Percentiles rank a stretch among this genome's conserved stretches.
phyloP scores from a whole-genome alignment of 2,797 vertebrate genomes.

The Gobio occitaniae region DNA sequence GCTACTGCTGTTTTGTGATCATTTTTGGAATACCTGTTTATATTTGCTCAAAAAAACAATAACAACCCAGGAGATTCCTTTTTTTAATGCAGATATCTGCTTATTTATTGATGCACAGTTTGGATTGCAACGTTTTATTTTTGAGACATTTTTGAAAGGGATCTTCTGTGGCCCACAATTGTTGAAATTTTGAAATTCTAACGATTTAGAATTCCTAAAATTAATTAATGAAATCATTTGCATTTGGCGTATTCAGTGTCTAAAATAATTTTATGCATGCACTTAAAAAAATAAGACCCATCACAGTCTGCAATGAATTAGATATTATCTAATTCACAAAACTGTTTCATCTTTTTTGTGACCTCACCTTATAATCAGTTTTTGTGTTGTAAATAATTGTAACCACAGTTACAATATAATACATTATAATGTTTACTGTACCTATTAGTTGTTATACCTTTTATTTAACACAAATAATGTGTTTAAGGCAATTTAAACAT shows the following conservation, averaged over 20 bases:
- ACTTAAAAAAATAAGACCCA: background rate
- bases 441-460: background rate
- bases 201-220: background rate
- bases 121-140: slow-evolving; percentile 33
- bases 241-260: background rate
- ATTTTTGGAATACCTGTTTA: slow-evolving; percentile 47
- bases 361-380: slow-evolving; percentile 3
- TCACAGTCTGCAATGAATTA: background rate
- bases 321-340: background rate
- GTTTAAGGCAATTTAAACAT: background rate
- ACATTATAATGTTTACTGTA: background rate
- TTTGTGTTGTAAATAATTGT: slow-evolving; percentile 9
- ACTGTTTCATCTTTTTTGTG: background rate
- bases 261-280: background rate
- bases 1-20: slow-evolving; percentile 47
- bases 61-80: too few species aligned
- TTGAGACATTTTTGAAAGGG: slow-evolving; percentile 55
- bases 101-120: slow-evolving; percentile 39
- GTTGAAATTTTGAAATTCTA: background rate
- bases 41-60: slow-evolving; percentile 24
- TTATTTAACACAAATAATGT: background rate
- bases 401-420: background rate
- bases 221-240: background rate
- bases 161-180: slow-evolving; percentile 20
- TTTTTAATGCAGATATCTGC: background rate